Evolutionary conservation across 2,888 invertebrate species (phyloP).

Genomic region (Timema podura): DNA sequence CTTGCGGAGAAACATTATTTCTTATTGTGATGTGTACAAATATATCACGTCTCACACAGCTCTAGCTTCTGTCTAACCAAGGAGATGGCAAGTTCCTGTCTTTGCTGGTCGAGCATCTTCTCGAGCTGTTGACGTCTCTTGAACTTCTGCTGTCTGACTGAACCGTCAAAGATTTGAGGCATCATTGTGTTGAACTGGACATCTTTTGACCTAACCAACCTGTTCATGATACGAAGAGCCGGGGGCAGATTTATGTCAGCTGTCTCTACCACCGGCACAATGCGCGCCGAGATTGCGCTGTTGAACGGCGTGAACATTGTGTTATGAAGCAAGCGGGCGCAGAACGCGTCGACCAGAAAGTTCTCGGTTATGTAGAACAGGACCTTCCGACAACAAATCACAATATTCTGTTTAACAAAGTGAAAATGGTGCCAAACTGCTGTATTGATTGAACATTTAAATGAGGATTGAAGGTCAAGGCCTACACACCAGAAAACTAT

Average conservation of each 20-base stretch:
- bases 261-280: constrained; percentile 5
- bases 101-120: background rate
- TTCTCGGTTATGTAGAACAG: constrained; percentile 11
- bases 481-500: too few species aligned
- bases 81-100: background rate
- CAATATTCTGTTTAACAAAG: background rate
- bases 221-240: constrained; percentile 7
- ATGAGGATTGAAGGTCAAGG: too few species aligned
- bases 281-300: background rate
- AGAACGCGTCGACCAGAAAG: constrained; percentile 2
- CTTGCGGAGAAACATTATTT: too few species aligned
- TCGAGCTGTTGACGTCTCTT: background rate
- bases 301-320: background rate
- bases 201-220: background rate
- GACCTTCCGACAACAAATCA: background rate
- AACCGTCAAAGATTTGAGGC: constrained; percentile 2
- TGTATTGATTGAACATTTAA: too few species aligned
- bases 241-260: background rate
- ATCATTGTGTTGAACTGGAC: background rate
- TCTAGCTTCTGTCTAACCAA: background rate
- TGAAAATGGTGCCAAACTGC: too few species aligned
- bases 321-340: background rate
- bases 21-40: background rate
- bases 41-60: background rate
- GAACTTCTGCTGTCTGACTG: background rate